Evolutionary conservation across 1,140 invertebrate genomes (phyloP), one percentile per base, ranked within the genome.

Genomic region (Rhysida immarginata): DNA sequence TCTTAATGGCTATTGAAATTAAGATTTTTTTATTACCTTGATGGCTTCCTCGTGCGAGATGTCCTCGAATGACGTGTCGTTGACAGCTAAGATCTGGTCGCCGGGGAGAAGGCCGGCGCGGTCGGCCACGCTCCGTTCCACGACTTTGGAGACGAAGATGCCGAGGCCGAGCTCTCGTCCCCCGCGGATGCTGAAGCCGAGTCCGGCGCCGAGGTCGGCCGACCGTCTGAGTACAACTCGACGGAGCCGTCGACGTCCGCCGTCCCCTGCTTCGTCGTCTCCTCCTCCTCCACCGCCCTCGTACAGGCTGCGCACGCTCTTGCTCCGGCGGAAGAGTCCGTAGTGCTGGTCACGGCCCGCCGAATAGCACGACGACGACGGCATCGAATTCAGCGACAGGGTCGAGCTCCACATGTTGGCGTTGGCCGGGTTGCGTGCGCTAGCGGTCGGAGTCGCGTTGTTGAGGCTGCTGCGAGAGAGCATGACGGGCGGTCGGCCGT

Each of bases 41-140:
- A 89, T 77, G 49, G 86, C 86, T 70, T 89, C 85, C 66, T 87
- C 84, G 67, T 89, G 87, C 58, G 84, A 84, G 62, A 89, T 86
- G 58, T 80, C 83, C 26, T 82, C 84, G 70, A 90, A 90, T 57
- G 85, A 85, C 53, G 83, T 88, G 48, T 85, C 85, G 70, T 90
- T 90, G 58, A 88, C 87, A 72, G 89, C 84, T 60, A 90, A 75
- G 65, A 91, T 89, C 65, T 86, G 86, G 75, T 92, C 87, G 58
- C 87, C 87, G 58, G 85, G 84, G 63, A 84, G 78, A 53, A 91
- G 74, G 60, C 87, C 87, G 60, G 83, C 83, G 58, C 84, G 76
- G 68, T 89, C 85, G 52, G 87, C 87, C 55, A 88, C 81, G 62
- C 85, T 88, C 54, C 84, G 84, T 66, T 87, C 85, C 68, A 88